These are phyloP conservation scores for Muraenolepis orangiensis DNA, from an alignment of 2,797 vertebrate species.

Conservation along the genomic window DNA sequence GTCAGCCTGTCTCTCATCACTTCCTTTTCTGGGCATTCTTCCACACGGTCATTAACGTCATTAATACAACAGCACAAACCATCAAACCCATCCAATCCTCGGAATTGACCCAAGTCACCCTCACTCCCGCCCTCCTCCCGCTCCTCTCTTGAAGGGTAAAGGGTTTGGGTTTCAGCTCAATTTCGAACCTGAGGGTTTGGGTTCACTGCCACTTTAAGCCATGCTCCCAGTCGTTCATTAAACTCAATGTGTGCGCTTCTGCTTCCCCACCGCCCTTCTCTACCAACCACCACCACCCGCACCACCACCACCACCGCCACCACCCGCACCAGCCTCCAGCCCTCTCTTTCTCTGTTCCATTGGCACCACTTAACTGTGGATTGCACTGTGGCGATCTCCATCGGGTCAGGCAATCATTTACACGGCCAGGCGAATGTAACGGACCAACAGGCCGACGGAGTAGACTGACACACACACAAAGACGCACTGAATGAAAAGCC, in stretches of 20 bases:
- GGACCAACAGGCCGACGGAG: background rate
- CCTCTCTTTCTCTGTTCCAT: constrained; percentile 15
- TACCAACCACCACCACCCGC: background rate
- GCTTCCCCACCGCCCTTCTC: background rate
- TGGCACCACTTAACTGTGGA: constrained; percentile 11
- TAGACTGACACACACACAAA: background rate
- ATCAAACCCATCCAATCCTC: background rate
- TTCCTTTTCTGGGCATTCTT: too few species aligned
- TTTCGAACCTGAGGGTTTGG: background rate
- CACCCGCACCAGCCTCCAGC: background rate
- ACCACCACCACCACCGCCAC: too few species aligned
- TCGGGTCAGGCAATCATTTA: constrained; percentile 29
- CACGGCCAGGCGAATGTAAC: constrained; percentile 4
- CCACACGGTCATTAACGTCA: background rate
- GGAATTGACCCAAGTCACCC: background rate
- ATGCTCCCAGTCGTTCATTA: background rate
- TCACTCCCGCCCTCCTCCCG: background rate
- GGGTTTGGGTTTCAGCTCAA: background rate
- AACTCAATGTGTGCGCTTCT: background rate
- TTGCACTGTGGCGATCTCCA: constrained; percentile 14
- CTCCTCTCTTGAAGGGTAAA: background rate
- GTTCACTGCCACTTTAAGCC: background rate
- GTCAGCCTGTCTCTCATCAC: background rate
- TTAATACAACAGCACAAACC: background rate
- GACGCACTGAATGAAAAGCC: background rate